These are phyloP conservation scores for Kryptolebias ocellatus DNA, from an alignment of 2,797 vertebrate species.

Conservation along the genomic window DNA sequence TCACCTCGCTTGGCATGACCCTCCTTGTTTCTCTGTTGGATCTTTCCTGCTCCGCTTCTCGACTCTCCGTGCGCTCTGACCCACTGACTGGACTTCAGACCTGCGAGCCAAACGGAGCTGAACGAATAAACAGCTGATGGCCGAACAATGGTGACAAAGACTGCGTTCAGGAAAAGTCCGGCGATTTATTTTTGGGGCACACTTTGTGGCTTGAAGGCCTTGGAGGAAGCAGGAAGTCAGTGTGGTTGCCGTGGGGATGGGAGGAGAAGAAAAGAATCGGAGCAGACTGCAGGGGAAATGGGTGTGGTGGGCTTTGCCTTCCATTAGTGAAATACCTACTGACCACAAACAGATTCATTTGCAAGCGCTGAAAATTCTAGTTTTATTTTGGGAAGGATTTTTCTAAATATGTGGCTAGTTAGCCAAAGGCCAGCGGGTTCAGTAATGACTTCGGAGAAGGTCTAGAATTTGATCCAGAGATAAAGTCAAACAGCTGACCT, in stretches of 20 bases:
- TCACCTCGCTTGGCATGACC: slow-evolving; percentile 37
- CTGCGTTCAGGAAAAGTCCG: slow-evolving; percentile 69
- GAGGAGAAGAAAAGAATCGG: slow-evolving; percentile 77
- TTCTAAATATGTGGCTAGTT: slow-evolving; percentile 20
- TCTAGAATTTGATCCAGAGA: slow-evolving; percentile 6
- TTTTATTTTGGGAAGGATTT: slow-evolving; percentile 32
- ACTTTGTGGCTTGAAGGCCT: slow-evolving; percentile 66
- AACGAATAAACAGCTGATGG: slow-evolving; percentile 77
- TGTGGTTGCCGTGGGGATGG: slow-evolving; percentile 77
- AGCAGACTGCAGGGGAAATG: slow-evolving; percentile 78
- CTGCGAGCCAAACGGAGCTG: slow-evolving; percentile 42
- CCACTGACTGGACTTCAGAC: slow-evolving; percentile 58
- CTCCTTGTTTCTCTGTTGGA: slow-evolving; percentile 15
- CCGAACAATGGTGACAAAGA: slow-evolving; percentile 73
- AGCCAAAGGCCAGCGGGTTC: slow-evolving; percentile 21
- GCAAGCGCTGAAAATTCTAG: slow-evolving; percentile 41
- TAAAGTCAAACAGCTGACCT: slow-evolving; percentile 16
- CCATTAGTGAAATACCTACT: slow-evolving; percentile 74
- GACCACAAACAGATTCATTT: slow-evolving; percentile 73
- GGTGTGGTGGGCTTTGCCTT: slow-evolving; percentile 74
- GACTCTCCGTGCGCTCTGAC: slow-evolving; percentile 43
- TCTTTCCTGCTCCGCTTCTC: slow-evolving; percentile 33
- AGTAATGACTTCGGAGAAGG: slow-evolving; percentile 20
- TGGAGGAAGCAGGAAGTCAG: slow-evolving; percentile 81
- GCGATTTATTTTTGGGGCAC: slow-evolving; percentile 73